Percentiles rank a stretch among this genome's conserved stretches.
phyloP scores from a whole-genome alignment of 2,888 invertebrate species.

The Latrodectus elegans region DNA sequence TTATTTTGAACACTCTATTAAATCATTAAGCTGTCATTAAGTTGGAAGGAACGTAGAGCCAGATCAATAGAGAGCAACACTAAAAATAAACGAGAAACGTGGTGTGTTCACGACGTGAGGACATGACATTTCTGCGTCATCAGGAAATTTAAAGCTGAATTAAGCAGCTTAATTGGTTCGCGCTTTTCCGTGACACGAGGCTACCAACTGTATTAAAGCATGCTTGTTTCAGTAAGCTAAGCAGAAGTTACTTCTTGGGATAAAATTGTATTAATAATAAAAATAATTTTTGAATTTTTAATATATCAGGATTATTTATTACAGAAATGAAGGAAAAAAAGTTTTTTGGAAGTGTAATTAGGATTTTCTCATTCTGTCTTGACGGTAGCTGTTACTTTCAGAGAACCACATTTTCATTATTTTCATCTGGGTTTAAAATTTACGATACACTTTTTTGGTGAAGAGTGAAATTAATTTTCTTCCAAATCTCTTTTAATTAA shows the following conservation, averaged over 20 bases:
- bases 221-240: background rate
- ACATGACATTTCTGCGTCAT: constrained; percentile 2
- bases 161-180: constrained; percentile 1
- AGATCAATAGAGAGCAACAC: background rate
- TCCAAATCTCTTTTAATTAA: too few species aligned
- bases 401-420: too few species aligned
- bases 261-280: too few species aligned
- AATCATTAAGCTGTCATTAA: constrained; percentile 2
- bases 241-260: background rate
- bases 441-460: too few species aligned
- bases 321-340: too few species aligned
- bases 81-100: background rate
- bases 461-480: too few species aligned
- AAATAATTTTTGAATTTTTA: too few species aligned
- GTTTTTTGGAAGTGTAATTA: too few species aligned
- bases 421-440: too few species aligned
- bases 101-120: background rate
- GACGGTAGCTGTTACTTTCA: too few species aligned
- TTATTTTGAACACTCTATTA: background rate
- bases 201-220: background rate
- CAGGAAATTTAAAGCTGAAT: constrained; percentile 5
- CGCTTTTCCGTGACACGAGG: background rate
- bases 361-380: too few species aligned
- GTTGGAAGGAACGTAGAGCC: background rate
- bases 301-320: too few species aligned